phyloP scores from a whole-genome alignment of 2,888 invertebrate genomes.

The Glyphotaelius pellucidus region DNA sequence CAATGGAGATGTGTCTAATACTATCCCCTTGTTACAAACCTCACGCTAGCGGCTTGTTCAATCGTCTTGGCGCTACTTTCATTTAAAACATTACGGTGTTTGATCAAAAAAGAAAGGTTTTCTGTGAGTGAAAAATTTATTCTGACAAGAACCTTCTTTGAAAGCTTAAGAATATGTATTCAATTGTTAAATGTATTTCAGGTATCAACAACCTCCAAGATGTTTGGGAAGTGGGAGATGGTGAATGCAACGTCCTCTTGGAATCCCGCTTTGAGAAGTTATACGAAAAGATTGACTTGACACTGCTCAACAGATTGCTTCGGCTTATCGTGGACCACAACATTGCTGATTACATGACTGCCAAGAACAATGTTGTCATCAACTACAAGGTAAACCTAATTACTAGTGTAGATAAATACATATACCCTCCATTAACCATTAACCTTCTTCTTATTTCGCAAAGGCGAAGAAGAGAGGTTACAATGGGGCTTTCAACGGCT shows the following conservation, averaged over 20 bases:
- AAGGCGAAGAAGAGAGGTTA: no score
- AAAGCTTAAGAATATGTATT: neutral
- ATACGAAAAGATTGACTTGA: constrained; percentile 99
- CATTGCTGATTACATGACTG: constrained; percentile 99
- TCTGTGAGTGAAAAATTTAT: neutral
- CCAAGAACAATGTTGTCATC: constrained; percentile 99
- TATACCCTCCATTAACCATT: no score
- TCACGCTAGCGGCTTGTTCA: constrained; percentile 77
- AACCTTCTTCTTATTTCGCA: no score
- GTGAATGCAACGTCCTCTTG: constrained; percentile 98
- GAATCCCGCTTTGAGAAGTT: constrained; percentile 98
- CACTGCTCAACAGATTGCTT: constrained; percentile 95
- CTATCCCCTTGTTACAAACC: constrained; percentile 85
- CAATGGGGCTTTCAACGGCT: no score
- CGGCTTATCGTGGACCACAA: constrained; percentile 99
- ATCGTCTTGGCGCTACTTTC: neutral
- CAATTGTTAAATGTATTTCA: constrained; percentile 68
- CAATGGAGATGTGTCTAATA: constrained; percentile 79
- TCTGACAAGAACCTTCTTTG: no score
- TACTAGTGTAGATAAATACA: neutral
- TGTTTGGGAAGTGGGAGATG: constrained; percentile 99
- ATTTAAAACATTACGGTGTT: neutral
- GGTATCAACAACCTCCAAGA: constrained; percentile 98
- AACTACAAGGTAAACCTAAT: constrained; percentile 91
- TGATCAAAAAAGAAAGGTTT: neutral